Conservation (phyloP, 1,140 invertebrate genomes). For the Drosophila setifemur region DNA sequence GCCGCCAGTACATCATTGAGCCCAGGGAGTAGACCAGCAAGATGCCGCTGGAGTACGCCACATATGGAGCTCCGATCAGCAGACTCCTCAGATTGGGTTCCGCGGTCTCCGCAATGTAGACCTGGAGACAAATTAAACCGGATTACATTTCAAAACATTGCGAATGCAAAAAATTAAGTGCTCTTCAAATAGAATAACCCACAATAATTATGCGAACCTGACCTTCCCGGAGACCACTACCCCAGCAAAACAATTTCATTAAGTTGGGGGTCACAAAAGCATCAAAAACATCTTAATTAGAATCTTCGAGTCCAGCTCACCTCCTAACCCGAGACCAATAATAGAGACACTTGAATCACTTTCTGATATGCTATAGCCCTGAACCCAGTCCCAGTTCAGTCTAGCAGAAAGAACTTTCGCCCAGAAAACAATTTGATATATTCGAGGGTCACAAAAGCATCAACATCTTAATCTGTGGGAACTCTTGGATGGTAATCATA, state of each 20-base stretch:
- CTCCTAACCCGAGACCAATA: background rate
- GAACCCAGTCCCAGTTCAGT: conserved; percentile 23
- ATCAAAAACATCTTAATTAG: conserved; percentile 9
- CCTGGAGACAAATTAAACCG: no score
- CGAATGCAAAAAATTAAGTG: no score
- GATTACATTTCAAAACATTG: no score
- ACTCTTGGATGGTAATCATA: conserved; percentile 61
- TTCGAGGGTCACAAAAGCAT: conserved; percentile 54
- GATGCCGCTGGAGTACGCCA: conserved; percentile 88
- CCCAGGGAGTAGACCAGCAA: conserved; percentile 88
- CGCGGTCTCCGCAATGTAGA: conserved; percentile 88
- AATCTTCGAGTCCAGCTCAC: background rate
- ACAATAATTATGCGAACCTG: conserved; percentile 16
- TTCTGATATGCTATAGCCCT: background rate
- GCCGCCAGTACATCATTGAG: conserved; percentile 85
- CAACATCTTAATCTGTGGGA: conserved; percentile 56
- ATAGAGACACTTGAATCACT: background rate
- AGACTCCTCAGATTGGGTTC: conserved; percentile 87
- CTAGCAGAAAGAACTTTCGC: conserved; percentile 17
- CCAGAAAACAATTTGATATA: conserved; percentile 60
- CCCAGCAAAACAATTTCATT: conserved; percentile 50
- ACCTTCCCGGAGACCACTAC: conserved; percentile 16
- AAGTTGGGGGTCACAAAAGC: conserved; percentile 44
- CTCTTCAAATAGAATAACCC: no score
- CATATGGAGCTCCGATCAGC: conserved; percentile 86